A percentile compares a stretch with the other conserved stretches of the same genome.
These are phyloP conservation scores for Manis javanica DNA, from an alignment of 2,797 vertebrate genomes.

Conservation along the genomic window DNA sequence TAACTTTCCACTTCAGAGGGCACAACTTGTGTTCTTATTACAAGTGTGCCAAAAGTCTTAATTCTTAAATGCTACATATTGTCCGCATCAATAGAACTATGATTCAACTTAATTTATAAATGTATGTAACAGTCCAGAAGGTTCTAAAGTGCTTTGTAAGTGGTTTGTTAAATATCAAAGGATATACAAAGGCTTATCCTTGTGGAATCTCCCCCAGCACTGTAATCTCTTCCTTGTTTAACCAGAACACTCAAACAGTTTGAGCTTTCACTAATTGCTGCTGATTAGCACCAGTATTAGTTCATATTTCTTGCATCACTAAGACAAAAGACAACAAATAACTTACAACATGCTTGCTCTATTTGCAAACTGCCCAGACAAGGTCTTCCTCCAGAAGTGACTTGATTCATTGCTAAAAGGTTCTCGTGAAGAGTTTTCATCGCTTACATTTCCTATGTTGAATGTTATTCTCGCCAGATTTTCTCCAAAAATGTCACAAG, in stretches of 20 bases:
- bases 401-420: neutral
- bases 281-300: neutral
- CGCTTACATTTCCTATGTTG: neutral
- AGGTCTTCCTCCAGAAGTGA: neutral
- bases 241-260: neutral
- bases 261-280: neutral
- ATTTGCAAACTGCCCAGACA: neutral
- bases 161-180: slow-evolving; percentile 29
- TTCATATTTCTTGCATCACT: neutral
- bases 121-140: neutral
- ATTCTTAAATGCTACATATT: slow-evolving; percentile 43
- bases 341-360: neutral
- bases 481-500: slow-evolving; percentile 34
- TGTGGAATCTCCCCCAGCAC: neutral
- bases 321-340: neutral
- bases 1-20: slow-evolving; percentile 42
- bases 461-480: neutral
- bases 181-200: neutral
- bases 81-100: slow-evolving; percentile 26
- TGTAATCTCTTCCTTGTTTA: slow-evolving; percentile 67
- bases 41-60: neutral
- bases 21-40: slow-evolving; percentile 40
- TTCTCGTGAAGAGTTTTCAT: neutral
- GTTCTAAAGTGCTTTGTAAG: slow-evolving; percentile 58
- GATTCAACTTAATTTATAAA: slow-evolving; percentile 62